Evolutionary conservation across 2,888 invertebrate genomes (phyloP), one percentile per base, ranked within the genome.

Genomic region (Polia nebulosa): DNA sequence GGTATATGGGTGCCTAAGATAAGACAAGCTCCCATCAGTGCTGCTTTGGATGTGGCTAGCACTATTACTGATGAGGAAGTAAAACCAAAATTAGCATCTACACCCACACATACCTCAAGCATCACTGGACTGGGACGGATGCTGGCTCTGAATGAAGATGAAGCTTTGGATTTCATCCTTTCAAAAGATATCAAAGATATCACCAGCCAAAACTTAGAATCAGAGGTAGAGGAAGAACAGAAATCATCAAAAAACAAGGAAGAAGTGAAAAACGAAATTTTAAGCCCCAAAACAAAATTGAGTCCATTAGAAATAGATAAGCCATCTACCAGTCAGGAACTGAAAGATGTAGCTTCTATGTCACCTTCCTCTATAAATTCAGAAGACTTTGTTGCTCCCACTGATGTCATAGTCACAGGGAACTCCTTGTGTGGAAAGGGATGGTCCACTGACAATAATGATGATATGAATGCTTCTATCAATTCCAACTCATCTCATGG

Each of bases 1-100:
- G 99, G 99, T 6, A 96, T 98, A 60, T 98, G 98, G 98, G 97
- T 97, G 3, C 97, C 98, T 0, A 97, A 98, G 11, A 96, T 98
- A 88, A 97, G 97, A 88, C 96, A 97, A 6, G 97, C 97, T 81
- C 98, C 98, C 20, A 96, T 97, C n/a, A 96, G 97, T 83, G 96
- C 97, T 64, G 98, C 97, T 13, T 96, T 98, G 39, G 98, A 98
- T 94, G 97, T 98, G 9, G 98, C 97, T 1, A 97, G 97, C 87
- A 96, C 96, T 34, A 91, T 96, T 15, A 90, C 87, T 81, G 91
- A 96, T 87, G 91, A 96, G 91, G 92, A 96, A 91, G 88, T 88
- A 77, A 92, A 96, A 93, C 85, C 93, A 52, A 92, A 90, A 76
- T 69, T 94, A 44, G 88, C 90, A 62, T 88, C 91, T 41, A 93